Conservation (phyloP, 2,113 vertebrate species). For the Hippocampus guttulatus region DNA sequence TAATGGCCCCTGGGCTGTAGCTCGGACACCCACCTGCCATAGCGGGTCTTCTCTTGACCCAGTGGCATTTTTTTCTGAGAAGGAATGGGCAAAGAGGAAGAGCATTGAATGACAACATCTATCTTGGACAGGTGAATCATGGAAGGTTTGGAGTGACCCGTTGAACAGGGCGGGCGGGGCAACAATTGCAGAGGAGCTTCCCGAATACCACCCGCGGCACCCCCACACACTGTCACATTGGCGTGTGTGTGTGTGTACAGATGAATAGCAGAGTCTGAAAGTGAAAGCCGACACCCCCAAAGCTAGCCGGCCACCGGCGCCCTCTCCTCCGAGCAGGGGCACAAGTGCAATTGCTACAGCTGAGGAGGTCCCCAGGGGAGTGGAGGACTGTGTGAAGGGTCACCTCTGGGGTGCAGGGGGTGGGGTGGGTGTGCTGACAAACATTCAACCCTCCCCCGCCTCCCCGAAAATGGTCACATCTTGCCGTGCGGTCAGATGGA, state of each 20-base stretch:
- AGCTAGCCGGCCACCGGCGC: slow-evolving; percentile 11
- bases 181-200: slow-evolving; percentile 61
- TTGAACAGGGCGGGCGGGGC: slow-evolving; percentile 36
- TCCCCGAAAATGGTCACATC: not conserved
- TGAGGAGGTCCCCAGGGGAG: slow-evolving; percentile 54
- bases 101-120: slow-evolving; percentile 37
- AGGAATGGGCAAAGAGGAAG: slow-evolving; percentile 27
- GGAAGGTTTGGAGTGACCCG: slow-evolving; percentile 30
- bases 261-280: slow-evolving; percentile 46
- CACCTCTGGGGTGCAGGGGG: slow-evolving; percentile 22
- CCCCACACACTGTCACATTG: slow-evolving; percentile 15
- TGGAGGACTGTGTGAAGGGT: slow-evolving; percentile 47
- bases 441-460: slow-evolving; percentile 4
- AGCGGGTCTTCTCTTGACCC: too few species aligned
- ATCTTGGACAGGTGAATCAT: slow-evolving; percentile 41
- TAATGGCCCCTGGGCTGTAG: too few species aligned
- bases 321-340: slow-evolving; percentile 26
- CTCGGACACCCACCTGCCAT: too few species aligned
- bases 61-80: too few species aligned
- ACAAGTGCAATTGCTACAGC: slow-evolving; percentile 60
- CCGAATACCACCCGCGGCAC: slow-evolving; percentile 54
- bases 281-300: slow-evolving; percentile 59
- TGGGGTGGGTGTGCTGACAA: not conserved
- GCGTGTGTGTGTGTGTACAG: slow-evolving; percentile 24
- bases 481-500: too few species aligned